Percentiles rank a stretch among this genome's conserved stretches.
Evolutionary conservation across 2,797 vertebrate genomes (phyloP).

Genomic region (Aeoliscus strigatus): DNA sequence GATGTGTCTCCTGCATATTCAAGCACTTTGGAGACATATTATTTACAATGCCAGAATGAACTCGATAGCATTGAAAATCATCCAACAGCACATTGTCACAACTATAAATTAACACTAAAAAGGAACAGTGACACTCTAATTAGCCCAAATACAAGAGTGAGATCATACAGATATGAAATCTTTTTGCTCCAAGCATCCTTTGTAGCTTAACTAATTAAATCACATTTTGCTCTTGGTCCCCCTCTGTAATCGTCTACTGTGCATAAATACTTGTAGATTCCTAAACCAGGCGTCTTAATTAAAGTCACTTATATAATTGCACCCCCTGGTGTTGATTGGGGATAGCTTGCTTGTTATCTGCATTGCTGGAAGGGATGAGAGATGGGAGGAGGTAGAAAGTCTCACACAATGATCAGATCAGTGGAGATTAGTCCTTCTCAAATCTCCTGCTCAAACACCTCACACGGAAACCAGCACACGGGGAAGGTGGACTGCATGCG

Average conservation of each 20-base stretch:
- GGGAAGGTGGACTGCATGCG: too few relatives aligned
- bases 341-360: slow-evolving; percentile 29
- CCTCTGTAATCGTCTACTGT: slow-evolving; percentile 25
- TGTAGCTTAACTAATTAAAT: slow-evolving; percentile 43
- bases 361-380: slow-evolving; percentile 23
- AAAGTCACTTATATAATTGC: slow-evolving; percentile 55
- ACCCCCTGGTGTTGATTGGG: slow-evolving; percentile 62
- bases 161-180: slow-evolving; percentile 30
- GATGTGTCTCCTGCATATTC: too few relatives aligned
- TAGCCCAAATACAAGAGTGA: slow-evolving; percentile 23
- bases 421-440: too few relatives aligned
- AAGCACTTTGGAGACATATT: too few relatives aligned
- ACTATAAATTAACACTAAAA: slow-evolving; percentile 10
- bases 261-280: slow-evolving; percentile 44
- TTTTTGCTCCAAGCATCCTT: slow-evolving; percentile 23
- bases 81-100: too few relatives aligned
- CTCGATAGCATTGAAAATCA: too few relatives aligned
- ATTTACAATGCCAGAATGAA: too few relatives aligned
- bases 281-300: slow-evolving; percentile 34
- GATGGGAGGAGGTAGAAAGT: too few relatives aligned
- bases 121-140: slow-evolving; percentile 14
- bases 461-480: too few relatives aligned
- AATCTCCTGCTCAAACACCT: too few relatives aligned
- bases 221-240: slow-evolving; percentile 33
- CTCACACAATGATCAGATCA: too few relatives aligned